Evolutionary conservation across 2,797 vertebrate species (phyloP).

Genomic region (Knipowitschia caucasica): DNA sequence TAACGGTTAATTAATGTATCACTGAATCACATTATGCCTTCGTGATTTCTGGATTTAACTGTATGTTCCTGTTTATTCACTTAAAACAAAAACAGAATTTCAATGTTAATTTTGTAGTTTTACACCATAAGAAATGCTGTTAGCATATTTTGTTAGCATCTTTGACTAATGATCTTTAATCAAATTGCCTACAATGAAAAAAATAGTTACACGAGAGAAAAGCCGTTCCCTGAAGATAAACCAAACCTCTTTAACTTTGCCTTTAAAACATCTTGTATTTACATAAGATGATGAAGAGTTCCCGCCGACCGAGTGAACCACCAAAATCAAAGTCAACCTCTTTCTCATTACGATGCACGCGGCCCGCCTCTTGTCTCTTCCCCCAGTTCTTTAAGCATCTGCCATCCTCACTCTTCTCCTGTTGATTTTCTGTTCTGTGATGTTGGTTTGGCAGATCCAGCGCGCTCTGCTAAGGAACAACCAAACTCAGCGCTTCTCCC

Average conservation of each 20-base stretch:
- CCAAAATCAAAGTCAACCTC: conserved; percentile 44
- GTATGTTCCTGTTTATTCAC: no score
- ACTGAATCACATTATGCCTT: no score
- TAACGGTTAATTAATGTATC: no score
- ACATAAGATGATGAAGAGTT: conserved; percentile 36
- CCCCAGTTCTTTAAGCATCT: conserved; percentile 59
- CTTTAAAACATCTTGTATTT: conserved; percentile 24
- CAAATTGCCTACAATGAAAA: no score
- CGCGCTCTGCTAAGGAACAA: conserved; percentile 88
- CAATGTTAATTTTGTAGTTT: no score
- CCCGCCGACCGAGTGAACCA: conserved; percentile 46
- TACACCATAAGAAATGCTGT: no score
- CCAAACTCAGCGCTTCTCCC: conserved; percentile 88
- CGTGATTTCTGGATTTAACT: no score
- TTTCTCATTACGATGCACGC: conserved; percentile 66
- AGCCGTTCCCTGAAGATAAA: no score
- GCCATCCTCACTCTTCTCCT: conserved; percentile 37
- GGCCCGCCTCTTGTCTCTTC: conserved; percentile 40
- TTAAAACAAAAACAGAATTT: no score
- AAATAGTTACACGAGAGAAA: no score
- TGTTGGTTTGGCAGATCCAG: conserved; percentile 79
- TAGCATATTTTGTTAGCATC: no score
- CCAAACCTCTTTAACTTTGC: conserved; percentile 12
- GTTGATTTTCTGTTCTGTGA: conserved; percentile 23
- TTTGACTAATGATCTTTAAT: no score